These are phyloP conservation scores for Chrysomela aeneicollis DNA, from an alignment of 2,888 invertebrate species.

Conservation along the genomic window DNA sequence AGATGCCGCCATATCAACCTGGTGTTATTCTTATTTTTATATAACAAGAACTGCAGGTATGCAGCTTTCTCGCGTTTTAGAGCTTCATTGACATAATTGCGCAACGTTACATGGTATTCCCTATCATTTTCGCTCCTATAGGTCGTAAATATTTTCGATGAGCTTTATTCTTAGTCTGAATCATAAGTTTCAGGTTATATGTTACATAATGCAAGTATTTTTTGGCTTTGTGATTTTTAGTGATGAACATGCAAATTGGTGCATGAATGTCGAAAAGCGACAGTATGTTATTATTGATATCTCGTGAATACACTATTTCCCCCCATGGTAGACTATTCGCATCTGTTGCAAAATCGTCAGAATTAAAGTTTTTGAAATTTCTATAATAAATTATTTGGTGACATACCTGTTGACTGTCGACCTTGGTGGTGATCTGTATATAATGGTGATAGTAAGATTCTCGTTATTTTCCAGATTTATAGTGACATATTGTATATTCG, in stretches of 20 bases:
- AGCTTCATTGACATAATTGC: constrained; percentile 12
- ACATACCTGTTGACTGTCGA: constrained; percentile 1
- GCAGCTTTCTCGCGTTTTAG: constrained; percentile 12
- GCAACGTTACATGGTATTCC: background rate
- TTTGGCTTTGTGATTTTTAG: background rate
- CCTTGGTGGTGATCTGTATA: too few relatives aligned
- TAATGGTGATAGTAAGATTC: too few relatives aligned
- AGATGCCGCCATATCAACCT: constrained; percentile 1
- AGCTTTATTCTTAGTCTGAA: constrained; percentile 2
- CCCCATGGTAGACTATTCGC: constrained; percentile 2
- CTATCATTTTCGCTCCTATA: constrained; percentile 2
- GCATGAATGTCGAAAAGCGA: background rate
- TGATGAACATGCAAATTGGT: background rate
- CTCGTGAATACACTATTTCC: background rate
- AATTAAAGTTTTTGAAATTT: constrained; percentile 1
- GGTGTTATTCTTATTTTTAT: constrained; percentile 8
- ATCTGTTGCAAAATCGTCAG: background rate
- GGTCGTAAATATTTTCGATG: constrained; percentile 7
- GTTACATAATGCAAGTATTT: background rate
- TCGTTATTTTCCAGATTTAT: too few relatives aligned
- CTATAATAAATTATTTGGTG: background rate
- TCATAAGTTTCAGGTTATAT: constrained; percentile 8
- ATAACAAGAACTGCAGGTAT: constrained; percentile 2
- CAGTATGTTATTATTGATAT: too few relatives aligned
- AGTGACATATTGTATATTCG: too few relatives aligned